Evolutionary conservation across 2,888 invertebrate species (phyloP).

Genomic region (Cancer borealis): DNA sequence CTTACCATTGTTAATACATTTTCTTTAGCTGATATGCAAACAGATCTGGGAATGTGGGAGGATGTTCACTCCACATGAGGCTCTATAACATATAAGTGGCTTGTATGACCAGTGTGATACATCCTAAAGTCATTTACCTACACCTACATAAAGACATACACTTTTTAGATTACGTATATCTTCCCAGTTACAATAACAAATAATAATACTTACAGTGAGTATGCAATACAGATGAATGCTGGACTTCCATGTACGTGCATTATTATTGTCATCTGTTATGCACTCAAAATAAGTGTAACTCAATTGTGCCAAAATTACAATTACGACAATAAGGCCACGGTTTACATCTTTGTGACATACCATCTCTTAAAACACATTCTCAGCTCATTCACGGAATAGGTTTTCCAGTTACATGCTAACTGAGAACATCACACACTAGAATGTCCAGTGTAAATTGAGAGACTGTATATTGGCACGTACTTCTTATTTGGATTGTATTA

Average conservation of each 20-base stretch:
- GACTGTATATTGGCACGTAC: background rate
- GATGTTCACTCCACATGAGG: background rate
- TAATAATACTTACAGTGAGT: conserved; percentile 25
- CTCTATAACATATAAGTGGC: conserved; percentile 26
- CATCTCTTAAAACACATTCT: background rate
- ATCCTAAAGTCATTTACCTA: background rate
- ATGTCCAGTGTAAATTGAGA: background rate
- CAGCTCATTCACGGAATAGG: background rate
- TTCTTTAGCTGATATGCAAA: background rate
- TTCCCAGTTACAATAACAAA: background rate
- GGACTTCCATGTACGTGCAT: conserved; percentile 36
- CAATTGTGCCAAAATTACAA: conserved; percentile 37
- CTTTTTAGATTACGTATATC: background rate
- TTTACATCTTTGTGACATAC: background rate
- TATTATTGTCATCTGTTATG: conserved; percentile 25
- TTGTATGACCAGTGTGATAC: conserved; percentile 25
- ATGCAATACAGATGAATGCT: conserved; percentile 38
- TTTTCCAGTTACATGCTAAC: background rate
- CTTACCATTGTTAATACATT: conserved; percentile 30
- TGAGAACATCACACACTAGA: background rate
- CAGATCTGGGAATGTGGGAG: conserved; percentile 25
- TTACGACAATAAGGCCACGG: background rate
- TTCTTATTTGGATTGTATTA: background rate
- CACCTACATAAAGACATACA: conserved; percentile 33
- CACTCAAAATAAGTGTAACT: conserved; percentile 10